phyloP scores from a whole-genome alignment of 53 echinoderm and acorn worm species.

The Glandiceps talaboti region DNA sequence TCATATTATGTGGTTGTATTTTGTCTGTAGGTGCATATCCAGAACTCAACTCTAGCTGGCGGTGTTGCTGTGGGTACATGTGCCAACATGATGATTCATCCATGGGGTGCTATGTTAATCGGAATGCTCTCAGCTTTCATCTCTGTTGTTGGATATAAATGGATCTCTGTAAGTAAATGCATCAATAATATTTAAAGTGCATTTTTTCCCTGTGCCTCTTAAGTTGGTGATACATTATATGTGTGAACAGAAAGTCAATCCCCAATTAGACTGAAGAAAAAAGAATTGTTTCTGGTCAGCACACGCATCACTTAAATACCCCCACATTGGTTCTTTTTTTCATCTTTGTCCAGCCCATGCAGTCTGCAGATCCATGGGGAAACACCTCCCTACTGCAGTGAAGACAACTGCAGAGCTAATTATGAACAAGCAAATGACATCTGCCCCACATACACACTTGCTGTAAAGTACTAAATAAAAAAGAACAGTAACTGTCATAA shows the following conservation, averaged over 20 bases:
- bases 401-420: neutral
- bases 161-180: slow-evolving; percentile 27
- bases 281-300: too few species aligned
- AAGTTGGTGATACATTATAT: neutral
- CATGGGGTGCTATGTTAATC: slow-evolving; percentile 84
- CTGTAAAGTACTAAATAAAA: too few species aligned
- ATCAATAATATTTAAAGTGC: neutral
- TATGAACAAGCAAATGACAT: too few species aligned
- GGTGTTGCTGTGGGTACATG: slow-evolving; percentile 89
- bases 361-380: neutral
- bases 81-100: slow-evolving; percentile 82
- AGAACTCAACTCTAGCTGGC: slow-evolving; percentile 89
- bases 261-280: neutral
- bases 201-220: neutral
- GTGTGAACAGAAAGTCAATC: neutral
- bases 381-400: neutral
- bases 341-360: too few species aligned
- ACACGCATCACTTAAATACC: too few species aligned
- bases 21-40: slow-evolving; percentile 62
- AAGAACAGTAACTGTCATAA: too few species aligned
- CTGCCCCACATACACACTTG: too few species aligned
- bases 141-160: slow-evolving; percentile 71
- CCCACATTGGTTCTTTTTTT: too few species aligned
- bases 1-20: too few species aligned
- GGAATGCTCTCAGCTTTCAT: slow-evolving; percentile 58